Base-by-base conservation (phyloP, 2,797 vertebrate genomes). In the Oreonectes daqikongensis region DNA sequence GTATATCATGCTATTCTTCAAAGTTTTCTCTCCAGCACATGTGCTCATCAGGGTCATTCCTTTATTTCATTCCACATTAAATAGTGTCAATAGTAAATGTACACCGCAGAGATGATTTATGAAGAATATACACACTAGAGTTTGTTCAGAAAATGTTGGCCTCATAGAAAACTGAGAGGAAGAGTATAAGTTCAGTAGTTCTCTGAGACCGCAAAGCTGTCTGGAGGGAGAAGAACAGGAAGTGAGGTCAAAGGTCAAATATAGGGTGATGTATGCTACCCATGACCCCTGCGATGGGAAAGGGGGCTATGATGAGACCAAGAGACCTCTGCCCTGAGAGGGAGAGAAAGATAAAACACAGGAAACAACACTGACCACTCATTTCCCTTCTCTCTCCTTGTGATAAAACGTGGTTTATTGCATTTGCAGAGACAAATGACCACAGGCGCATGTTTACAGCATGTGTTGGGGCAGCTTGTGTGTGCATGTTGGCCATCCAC, bases 301-400 rank as follows among this genome's bases (percentile, higher is more conserved):
- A 60, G 40, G 40, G 30, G 48, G 20, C 26, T 88, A 87, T 86
- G 85, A 86, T 86, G 26, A 71, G 52, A 75, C 64, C 15, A n/a
- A n/a, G n/a, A n/a, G n/a, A n/a, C n/a, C n/a, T n/a, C n/a, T n/a
- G n/a, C n/a, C 64, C 22, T 35, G 52, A 24, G 63, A 57, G 14
- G 18, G 22, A 53, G 18, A 60, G 60, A 71, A 26, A 60, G 24
- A 69, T n/a, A 46, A 15, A n/a, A 55, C 48, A 28, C 35, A 44
- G 40, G 57, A 63, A 78, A 81, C 42, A 82, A 52, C 48, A 74
- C 48, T 67, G 57, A 46, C 71, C 38, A 24, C 7, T 9, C 38
- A n/a, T 18, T 60, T 69, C 26, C 20, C 14, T 38, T 24, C 24
- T 70, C 67, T 69, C 44, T n/a, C 30, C 30, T 52, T 75, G 50